These are phyloP conservation scores for Pluvianellus socialis DNA, from an alignment of 2,113 vertebrate species.

Conservation along the genomic window DNA sequence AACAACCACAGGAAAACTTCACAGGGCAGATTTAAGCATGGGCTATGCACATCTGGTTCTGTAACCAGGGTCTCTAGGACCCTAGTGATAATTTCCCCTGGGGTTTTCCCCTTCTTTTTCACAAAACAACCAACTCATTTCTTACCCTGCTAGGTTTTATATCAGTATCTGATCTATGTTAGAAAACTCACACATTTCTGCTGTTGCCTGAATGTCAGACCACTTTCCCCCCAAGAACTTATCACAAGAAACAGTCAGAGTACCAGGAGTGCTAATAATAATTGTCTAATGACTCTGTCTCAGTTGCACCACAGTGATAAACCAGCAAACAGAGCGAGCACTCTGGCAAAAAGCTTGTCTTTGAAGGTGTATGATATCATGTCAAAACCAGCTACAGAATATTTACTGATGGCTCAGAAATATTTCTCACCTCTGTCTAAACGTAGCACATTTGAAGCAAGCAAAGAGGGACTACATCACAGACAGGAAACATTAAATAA, in stretches of 20 bases:
- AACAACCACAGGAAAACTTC: not conserved
- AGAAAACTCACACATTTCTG: not conserved
- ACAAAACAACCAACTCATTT: not conserved
- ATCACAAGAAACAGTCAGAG: not conserved
- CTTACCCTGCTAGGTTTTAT: not conserved
- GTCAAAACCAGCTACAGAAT: constrained; percentile 21
- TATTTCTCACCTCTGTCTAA: constrained; percentile 69
- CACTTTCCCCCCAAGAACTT: not conserved
- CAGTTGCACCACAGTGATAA: constrained; percentile 10
- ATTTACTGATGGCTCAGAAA: constrained; percentile 67
- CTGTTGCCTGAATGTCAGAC: not conserved
- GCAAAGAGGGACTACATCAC: constrained; percentile 52
- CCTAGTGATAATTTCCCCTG: not conserved
- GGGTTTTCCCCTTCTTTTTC: not conserved
- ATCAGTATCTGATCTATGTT: not conserved
- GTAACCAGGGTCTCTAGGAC: not conserved
- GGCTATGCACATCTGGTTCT: not conserved
- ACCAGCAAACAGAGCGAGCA: not conserved
- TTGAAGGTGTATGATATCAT: constrained; percentile 14
- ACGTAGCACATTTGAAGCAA: constrained; percentile 60
- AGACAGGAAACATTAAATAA: constrained; percentile 70
- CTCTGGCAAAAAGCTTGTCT: not conserved
- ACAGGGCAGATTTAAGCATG: not conserved
- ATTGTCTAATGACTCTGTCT: not conserved
- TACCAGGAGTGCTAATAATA: not conserved